Base-by-base conservation (phyloP, 2,113 vertebrate species). In the Phaethon lepturus region DNA sequence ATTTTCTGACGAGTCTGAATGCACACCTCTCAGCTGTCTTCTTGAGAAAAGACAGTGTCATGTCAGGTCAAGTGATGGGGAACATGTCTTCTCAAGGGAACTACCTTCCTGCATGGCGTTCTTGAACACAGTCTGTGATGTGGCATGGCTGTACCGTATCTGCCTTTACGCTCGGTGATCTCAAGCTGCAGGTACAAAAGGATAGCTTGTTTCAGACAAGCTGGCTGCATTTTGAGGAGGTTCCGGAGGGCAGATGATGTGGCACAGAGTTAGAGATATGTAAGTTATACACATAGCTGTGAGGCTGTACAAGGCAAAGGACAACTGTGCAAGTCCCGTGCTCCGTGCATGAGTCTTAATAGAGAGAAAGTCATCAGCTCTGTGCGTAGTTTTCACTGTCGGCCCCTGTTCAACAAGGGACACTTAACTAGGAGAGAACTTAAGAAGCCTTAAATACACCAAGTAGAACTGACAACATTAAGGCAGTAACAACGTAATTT, bases 81-180 rank as follows among this genome's bases (percentile, higher is more conserved):
- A 31, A 17, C 4, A 5, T 7, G 56, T 29, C 22, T 82, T 44
- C 35, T 72, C 18, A 28, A 83, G 49, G 33, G 55, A 68, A 47
- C 23, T 33, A 7, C 23, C 62, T 55, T 76, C 47, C 55, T 13
- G 11, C 8, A 19, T 6, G 16, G 31, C 60, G 26, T 44, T 12
- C 38, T 17, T 40, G 47, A 79, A 52, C 10, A 11, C 50, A 40
- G 42, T 1, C 26, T 28, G 56, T 33, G 47, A 49, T 35, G 18
- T 18, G 58, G 18, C 4, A 58, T 0, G 1, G 64, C 45, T 77
- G 19, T 19, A 17, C 19, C 2, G 1, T 12, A n/a, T 11, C 58
- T 88, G 50, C 64, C 84, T 58, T 26, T 52, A 29, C 28, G 29
- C 7, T 2, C 2, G 0, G 19, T 17, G 44, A 71, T 26, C 35